These are phyloP conservation scores for Eidolon helvum DNA, from an alignment of 2,113 vertebrate genomes.

Conservation along the genomic window DNA sequence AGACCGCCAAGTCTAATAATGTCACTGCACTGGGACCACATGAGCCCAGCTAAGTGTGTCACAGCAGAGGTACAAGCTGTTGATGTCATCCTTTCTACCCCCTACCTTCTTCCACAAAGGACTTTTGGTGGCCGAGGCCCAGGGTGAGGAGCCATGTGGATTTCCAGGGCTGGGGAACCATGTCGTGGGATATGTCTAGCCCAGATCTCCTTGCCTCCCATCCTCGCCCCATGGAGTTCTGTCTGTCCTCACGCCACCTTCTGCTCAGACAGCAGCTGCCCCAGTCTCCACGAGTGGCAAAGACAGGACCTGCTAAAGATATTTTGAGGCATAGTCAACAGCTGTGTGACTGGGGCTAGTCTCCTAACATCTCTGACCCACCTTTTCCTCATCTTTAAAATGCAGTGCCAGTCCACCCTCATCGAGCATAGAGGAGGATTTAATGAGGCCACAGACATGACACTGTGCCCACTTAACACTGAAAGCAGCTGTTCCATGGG, in stretches of 20 bases:
- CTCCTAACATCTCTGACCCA: not conserved
- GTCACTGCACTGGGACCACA: fast-evolving
- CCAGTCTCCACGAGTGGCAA: not conserved
- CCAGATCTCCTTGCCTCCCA: not conserved
- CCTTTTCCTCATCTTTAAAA: not conserved
- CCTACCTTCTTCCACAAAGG: not conserved
- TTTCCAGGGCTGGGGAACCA: no score
- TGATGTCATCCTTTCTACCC: not conserved
- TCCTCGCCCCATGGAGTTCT: not conserved
- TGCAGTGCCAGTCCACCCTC: not conserved
- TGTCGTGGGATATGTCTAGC: fast-evolving
- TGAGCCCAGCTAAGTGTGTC: not conserved
- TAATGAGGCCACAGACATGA: fast-evolving
- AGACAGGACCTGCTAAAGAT: not conserved
- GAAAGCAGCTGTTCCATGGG: not conserved
- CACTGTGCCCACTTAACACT: not conserved
- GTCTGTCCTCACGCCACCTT: not conserved
- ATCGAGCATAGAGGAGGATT: no score
- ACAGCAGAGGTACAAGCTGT: not conserved
- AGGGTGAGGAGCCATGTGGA: not conserved
- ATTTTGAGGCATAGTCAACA: not conserved
- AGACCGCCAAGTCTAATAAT: not conserved
- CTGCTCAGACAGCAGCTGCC: not conserved
- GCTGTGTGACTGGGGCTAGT: not conserved
- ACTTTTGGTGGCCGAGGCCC: not conserved